These are phyloP conservation scores for Tetranychus piercei DNA, from an alignment of 2,888 invertebrate genomes.

Conservation along the genomic window DNA sequence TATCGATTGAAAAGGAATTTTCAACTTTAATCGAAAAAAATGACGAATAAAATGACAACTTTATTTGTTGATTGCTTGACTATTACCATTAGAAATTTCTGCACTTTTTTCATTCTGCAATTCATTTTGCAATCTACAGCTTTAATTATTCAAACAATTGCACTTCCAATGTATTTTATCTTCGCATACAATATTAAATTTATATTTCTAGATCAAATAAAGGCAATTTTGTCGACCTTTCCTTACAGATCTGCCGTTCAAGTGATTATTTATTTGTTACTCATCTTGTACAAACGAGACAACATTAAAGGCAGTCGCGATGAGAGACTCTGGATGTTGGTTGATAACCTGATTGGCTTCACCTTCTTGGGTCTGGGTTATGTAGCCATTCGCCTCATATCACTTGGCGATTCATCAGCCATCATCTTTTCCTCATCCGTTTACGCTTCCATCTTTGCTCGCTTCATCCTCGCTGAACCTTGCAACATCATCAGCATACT, in stretches of 20 bases:
- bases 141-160: too few relatives aligned
- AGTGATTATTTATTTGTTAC: neutral
- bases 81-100: too few relatives aligned
- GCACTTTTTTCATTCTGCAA: too few relatives aligned
- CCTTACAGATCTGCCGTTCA: neutral
- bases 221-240: neutral
- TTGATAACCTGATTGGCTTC: neutral
- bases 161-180: too few relatives aligned
- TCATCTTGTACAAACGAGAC: neutral
- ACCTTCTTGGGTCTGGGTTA: neutral
- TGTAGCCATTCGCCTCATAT: constrained; percentile 43
- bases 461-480: constrained; percentile 56
- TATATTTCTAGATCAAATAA: too few relatives aligned
- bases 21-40: too few relatives aligned
- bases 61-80: too few relatives aligned
- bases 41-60: too few relatives aligned
- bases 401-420: constrained; percentile 69
- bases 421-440: constrained; percentile 79
- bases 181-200: too few relatives aligned
- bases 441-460: constrained; percentile 52
- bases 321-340: neutral
- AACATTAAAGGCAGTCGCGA: neutral
- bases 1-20: too few relatives aligned
- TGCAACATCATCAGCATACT: constrained; percentile 56
- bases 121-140: too few relatives aligned